A percentile compares a stretch with the other conserved stretches of the same genome.
Evolutionary conservation across 2,797 vertebrate genomes (phyloP).

Genomic region (Cyclopterus lumpus): DNA sequence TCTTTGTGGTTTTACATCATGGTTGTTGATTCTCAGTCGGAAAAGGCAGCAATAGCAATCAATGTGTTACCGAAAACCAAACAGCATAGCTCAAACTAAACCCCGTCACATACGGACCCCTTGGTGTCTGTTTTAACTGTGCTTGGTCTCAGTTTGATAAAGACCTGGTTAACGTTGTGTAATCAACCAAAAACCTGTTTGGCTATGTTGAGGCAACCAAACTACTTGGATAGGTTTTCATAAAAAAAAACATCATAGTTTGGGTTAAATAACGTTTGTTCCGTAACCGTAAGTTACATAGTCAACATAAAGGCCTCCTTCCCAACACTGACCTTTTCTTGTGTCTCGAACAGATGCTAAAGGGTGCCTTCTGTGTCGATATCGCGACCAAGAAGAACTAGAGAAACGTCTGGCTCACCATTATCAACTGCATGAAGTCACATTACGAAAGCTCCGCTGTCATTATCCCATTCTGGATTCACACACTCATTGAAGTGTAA

Average conservation of each 20-base stretch:
- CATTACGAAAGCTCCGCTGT: conserved; percentile 14
- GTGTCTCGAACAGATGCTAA: background rate
- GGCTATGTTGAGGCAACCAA: background rate
- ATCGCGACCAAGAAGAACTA: background rate
- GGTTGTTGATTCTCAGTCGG: no score
- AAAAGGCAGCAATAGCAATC: no score
- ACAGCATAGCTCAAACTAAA: background rate
- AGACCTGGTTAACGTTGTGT: background rate
- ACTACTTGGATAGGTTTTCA: background rate
- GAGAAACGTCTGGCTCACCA: background rate
- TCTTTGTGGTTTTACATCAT: no score
- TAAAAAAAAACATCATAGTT: background rate
- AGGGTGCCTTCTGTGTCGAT: background rate
- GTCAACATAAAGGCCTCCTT: no score
- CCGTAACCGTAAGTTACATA: background rate
- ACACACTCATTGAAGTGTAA: conserved; percentile 34
- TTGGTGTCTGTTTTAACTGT: background rate
- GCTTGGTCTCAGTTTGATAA: background rate
- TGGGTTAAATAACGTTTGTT: background rate
- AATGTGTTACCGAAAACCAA: background rate
- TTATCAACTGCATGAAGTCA: conserved; percentile 27
- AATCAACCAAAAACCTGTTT: background rate
- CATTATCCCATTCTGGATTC: conserved; percentile 32
- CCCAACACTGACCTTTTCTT: no score
- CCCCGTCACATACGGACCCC: no score